Percentiles rank a stretch among this genome's conserved stretches.
Conservation (phyloP, 2,113 vertebrate genomes). For the Propithecus coquereli region DNA sequence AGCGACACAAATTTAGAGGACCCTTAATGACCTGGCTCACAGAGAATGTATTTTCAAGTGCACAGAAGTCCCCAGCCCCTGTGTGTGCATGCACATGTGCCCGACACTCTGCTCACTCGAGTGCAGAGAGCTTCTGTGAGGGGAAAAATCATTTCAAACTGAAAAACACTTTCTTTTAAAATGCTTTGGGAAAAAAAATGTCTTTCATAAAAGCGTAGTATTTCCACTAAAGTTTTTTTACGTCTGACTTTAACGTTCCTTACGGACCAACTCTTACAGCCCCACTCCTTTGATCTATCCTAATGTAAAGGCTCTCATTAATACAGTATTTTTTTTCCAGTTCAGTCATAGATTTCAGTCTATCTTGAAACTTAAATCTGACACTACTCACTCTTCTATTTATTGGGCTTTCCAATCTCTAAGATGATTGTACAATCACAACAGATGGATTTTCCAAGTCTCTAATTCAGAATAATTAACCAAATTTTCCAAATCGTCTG, state of each 20-base stretch:
- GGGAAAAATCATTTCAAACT: not conserved
- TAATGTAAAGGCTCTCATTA: not conserved
- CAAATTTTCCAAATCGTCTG: not conserved
- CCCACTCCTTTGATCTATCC: not conserved
- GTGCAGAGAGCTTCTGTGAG: not conserved
- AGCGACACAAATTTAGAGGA: not conserved
- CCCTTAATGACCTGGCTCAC: not conserved
- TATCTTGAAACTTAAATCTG: not conserved
- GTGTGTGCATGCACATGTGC: fast-evolving
- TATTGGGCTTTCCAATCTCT: not conserved
- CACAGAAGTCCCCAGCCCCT: not conserved
- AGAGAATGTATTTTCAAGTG: not conserved
- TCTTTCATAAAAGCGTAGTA: not conserved
- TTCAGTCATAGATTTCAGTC: not conserved
- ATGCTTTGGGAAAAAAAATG: not conserved
- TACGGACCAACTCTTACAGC: not conserved
- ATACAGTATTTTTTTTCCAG: not conserved
- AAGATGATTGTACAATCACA: not conserved
- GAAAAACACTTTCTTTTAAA: not conserved
- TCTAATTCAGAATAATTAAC: not conserved
- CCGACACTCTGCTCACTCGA: too few species aligned
- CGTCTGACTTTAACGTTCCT: not conserved
- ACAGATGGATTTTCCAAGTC: not conserved
- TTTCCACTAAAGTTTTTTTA: not conserved
- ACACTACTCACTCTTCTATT: not conserved